These are phyloP conservation scores for Cossypha polioptera DNA, from an alignment of 2,797 vertebrate species.

Conservation along the genomic window DNA sequence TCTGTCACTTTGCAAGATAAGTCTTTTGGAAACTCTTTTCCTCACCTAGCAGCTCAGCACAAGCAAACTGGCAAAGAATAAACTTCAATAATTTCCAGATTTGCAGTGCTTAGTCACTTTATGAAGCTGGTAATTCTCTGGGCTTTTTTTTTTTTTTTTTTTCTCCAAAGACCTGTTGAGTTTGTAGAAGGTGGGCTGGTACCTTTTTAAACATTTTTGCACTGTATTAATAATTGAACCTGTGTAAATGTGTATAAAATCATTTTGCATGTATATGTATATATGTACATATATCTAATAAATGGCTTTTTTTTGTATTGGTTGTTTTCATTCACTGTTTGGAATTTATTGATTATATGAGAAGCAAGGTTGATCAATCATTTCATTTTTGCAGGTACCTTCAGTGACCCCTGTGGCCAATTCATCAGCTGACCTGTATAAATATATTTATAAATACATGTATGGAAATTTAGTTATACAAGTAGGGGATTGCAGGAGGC, in stretches of 20 bases:
- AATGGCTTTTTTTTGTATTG: slow-evolving; percentile 45
- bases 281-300: slow-evolving; percentile 65
- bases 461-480: not conserved
- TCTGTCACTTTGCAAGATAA: not conserved
- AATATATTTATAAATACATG: not conserved
- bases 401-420: not conserved
- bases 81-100: not conserved
- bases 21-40: not conserved
- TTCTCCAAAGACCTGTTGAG: not conserved
- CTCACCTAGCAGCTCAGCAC: not conserved
- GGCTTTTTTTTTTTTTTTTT: not conserved
- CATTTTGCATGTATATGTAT: slow-evolving; percentile 35
- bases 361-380: not conserved
- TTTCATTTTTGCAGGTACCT: not conserved
- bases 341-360: not conserved
- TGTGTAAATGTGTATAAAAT: slow-evolving; percentile 54
- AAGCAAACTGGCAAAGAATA: not conserved
- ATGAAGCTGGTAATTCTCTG: not conserved
- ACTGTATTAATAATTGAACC: slow-evolving; percentile 46
- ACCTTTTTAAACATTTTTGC: slow-evolving; percentile 56
- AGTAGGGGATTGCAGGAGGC: not conserved
- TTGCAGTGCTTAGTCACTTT: not conserved
- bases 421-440: not conserved
- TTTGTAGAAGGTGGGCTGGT: slow-evolving; percentile 38
- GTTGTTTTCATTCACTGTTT: not conserved